phyloP scores from a whole-genome alignment of 1,140 invertebrate genomes.

The Aplysia californica region DNA sequence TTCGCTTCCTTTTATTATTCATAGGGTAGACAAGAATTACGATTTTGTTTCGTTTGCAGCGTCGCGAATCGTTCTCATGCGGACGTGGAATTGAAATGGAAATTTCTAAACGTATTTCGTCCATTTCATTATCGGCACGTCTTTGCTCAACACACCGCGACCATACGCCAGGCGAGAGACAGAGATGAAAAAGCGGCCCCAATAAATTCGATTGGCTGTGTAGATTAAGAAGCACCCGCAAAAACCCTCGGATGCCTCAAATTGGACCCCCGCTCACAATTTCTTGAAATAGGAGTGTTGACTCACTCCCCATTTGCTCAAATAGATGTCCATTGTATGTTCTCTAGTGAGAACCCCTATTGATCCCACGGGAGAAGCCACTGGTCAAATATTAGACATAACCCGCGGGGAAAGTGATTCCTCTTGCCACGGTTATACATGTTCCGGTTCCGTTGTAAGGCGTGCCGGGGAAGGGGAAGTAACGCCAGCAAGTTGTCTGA shows the following conservation, averaged over 20 bases:
- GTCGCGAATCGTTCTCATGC: background rate
- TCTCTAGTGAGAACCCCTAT: background rate
- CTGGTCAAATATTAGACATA: constrained; percentile 20
- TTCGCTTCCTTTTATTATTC: too few relatives aligned
- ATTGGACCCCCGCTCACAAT: background rate
- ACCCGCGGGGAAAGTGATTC: background rate
- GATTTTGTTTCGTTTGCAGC: background rate
- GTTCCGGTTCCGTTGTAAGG: background rate
- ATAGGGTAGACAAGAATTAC: background rate
- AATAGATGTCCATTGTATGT: constrained; percentile 29
- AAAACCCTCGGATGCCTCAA: background rate
- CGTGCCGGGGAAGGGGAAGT: too few relatives aligned
- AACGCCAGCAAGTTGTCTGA: too few relatives aligned
- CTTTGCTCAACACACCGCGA: background rate
- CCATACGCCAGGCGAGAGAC: background rate
- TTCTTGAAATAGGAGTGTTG: constrained; percentile 3
- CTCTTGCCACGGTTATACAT: background rate
- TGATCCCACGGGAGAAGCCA: constrained; percentile 2
- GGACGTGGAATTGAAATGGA: background rate
- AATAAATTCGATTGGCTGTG: background rate
- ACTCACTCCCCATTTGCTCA: constrained; percentile 22
- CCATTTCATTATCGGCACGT: background rate
- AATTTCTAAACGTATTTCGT: background rate
- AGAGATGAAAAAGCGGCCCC: background rate
- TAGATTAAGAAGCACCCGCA: background rate